A percentile compares a stretch with the other conserved stretches of the same genome.
Conservation (phyloP, 2,888 invertebrate species). For the Halocaridina rubra region DNA sequence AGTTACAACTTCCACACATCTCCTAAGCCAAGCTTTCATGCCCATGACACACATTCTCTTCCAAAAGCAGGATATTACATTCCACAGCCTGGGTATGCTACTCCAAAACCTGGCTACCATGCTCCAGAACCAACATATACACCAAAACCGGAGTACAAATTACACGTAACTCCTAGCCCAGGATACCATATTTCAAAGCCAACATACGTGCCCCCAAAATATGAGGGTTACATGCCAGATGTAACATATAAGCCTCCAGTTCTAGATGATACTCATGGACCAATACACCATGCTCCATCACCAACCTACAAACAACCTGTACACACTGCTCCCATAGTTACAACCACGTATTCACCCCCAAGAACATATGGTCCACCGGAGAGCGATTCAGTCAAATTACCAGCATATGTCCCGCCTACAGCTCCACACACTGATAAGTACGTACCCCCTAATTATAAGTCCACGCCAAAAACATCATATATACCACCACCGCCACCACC, state of each 20-base stretch:
- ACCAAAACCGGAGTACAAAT: no score
- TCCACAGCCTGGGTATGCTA: no score
- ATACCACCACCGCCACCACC: conserved; percentile 38
- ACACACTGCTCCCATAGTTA: no score
- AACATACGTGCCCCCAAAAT: neutral
- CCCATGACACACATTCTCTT: no score
- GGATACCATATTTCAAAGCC: neutral
- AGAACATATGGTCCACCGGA: conserved; percentile 15
- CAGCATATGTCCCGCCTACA: neutral
- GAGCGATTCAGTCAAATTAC: neutral
- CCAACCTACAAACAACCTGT: no score
- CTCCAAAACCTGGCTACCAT: neutral
- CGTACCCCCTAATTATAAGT: neutral
- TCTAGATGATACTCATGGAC: no score
- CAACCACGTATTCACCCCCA: no score
- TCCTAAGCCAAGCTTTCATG: neutral
- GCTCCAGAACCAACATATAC: neutral
- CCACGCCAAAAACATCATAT: neutral
- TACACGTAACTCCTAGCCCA: no score
- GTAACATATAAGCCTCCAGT: no score
- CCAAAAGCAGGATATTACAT: no score
- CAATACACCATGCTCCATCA: no score
- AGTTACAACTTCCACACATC: neutral
- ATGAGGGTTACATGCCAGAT: no score
- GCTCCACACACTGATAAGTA: neutral